Evolutionary conservation across 1,140 invertebrate genomes (phyloP), one percentile per base, ranked within the genome.

Genomic region (Pentalonia nigronervosa): DNA sequence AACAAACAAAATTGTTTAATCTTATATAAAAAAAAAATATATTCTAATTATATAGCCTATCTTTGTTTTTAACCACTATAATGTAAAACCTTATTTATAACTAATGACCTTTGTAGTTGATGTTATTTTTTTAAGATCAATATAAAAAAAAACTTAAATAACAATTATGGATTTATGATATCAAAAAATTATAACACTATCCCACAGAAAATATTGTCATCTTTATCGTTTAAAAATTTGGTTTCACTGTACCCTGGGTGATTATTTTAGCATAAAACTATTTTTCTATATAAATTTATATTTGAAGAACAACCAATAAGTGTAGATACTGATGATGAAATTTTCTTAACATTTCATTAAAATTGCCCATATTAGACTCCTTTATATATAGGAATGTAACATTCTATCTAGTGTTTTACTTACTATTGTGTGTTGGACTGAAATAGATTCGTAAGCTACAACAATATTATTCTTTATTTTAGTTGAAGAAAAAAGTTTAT

Each of bases 341-440:
- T 60, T n/a, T 67, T 30, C 4, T 67, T 7, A 60, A 30, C 1
- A 60, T 60, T 9, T 60, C 7, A 30, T 67, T n/a, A 30, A 14
- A n/a, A 14, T 67, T 14, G 60, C 30, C 30, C 4, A 30, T n/a
- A 30, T 14, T 1, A 67, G 14, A 30, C 30, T 0, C 11, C 2
- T 60, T 30, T n/a, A 8, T 7, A 30, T 6, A 30, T 4, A 2
- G 4, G n/a, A n/a, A 14, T 67, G 2, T 76, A 14, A 1, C 4
- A 20, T 76, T 17, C 2, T 45, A 2, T 25, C 17, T 48, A 76
- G 14, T 67, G 47, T 45, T 47, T 91, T 0, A 81, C 90, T 92
- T 14, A 92, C 91, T n/a, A 93, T 86, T 30, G 91, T 56, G 1
- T 84, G 21, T 84, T 93, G 81, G 0, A 93, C 23, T 93, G 91